A percentile compares a stretch with the other conserved stretches of the same genome.
phyloP scores from a whole-genome alignment of 2,113 vertebrate species.

The Nettapus auritus region DNA sequence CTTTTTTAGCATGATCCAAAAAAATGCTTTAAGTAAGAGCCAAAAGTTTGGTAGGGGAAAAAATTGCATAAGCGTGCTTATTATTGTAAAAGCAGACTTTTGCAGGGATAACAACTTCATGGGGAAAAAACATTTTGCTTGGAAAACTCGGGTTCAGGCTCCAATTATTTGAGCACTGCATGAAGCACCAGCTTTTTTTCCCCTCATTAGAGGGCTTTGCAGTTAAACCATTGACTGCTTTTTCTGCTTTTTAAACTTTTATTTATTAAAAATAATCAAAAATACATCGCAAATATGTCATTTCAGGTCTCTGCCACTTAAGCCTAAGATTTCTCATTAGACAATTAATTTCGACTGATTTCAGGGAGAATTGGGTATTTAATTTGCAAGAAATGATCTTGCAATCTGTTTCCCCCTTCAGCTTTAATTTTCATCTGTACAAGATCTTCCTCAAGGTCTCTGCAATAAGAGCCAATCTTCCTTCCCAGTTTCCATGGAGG shows the following conservation, averaged over 20 bases:
- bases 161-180: neutral
- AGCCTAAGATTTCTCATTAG: neutral
- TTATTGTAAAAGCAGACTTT: neutral
- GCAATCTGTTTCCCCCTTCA: neutral
- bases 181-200: neutral
- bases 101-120: neutral
- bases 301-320: neutral
- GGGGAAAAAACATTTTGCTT: neutral
- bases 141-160: neutral
- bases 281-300: rapidly evolving
- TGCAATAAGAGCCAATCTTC: neutral
- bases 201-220: neutral
- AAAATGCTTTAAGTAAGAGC: neutral
- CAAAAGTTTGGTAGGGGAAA: neutral
- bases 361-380: neutral
- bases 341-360: neutral
- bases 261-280: neutral
- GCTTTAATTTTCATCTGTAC: neutral
- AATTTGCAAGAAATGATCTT: neutral
- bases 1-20: neutral
- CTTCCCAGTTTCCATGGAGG: neutral
- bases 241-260: neutral
- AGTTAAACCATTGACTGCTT: neutral
- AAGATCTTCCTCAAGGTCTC: neutral
- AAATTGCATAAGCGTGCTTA: neutral